Evolutionary conservation across 2,113 vertebrate genomes (phyloP).

Genomic region (Trichechus manatus): DNA sequence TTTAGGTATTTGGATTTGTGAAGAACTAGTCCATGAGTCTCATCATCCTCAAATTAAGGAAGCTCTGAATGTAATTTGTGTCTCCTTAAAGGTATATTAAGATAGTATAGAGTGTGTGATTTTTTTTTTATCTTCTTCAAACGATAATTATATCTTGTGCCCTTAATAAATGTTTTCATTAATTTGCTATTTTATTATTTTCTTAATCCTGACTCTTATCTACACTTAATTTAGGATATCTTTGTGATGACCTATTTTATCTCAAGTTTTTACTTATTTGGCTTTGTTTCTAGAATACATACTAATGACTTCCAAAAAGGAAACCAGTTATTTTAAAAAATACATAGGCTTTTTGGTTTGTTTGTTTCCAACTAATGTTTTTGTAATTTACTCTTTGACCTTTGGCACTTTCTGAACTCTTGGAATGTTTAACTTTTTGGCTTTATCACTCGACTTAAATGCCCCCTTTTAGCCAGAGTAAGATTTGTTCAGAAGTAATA

Average conservation of each 20-base stretch:
- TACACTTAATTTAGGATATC: conserved; percentile 42
- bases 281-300: not conserved
- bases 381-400: conserved; percentile 33
- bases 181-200: conserved; percentile 50
- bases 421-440: not conserved
- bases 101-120: conserved; percentile 3
- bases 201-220: not conserved
- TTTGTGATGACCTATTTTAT: conserved; percentile 23
- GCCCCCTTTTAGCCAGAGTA: not conserved
- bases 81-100: conserved; percentile 95
- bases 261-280: conserved; percentile 50
- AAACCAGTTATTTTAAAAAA: conserved; percentile 30
- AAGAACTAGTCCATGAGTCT: conserved; percentile 95
- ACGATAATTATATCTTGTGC: conserved; percentile 21
- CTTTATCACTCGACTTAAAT: conserved; percentile 51
- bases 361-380: conserved; percentile 31
- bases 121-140: not conserved
- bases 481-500: conserved; percentile 52
- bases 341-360: not conserved
- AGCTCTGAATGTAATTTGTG: conserved; percentile 98
- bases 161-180: conserved; percentile 36
- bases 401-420: conserved; percentile 45
- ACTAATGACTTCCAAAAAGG: not conserved
- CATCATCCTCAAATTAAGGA: conserved; percentile 98
- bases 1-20: conserved; percentile 98